Evolutionary conservation across 2,113 vertebrate genomes (phyloP), one percentile per base, ranked within the genome.

Genomic region (Nanorana parkeri): DNA sequence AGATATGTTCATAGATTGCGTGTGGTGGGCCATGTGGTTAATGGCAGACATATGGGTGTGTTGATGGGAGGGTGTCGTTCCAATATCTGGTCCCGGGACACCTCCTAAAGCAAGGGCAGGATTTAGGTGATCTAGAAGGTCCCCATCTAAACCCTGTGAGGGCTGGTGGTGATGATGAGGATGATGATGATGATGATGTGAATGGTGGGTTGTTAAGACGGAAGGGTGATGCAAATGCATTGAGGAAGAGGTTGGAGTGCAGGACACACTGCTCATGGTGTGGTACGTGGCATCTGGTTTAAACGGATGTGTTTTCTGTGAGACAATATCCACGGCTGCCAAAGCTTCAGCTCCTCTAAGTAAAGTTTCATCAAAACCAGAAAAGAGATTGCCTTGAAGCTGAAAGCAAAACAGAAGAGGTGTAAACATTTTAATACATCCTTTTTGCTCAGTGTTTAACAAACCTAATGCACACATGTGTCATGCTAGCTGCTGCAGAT

Each of bases 251-350:
- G 95, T 95, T 29, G 96, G 95, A 60, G 96, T 94, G 90, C 95
- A 96, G 77, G 95, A 94, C 90, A 97, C 96, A 86, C 96, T 93
- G 88, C 94, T 96, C 96, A 97, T 97, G 89, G 96, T 97, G 92
- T 97, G 96, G 90, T 97, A 97, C 52, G 96, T 97, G 79, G 96
- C 96, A 84, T 97, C 96, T 1, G 96, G 96, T 85, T 97, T 97
- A 92, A 95, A 97, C n/a, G 96, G 96, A 74, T 96, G 96, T 13
- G 91, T 95, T 88, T 96, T 96, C 88, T 96, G 96, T 0, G 96
- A 89, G 24, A 96, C 95, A 20, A 97, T 95, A 87, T 97, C 96
- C 93, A 97, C 96, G 0, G 96, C 96, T 23, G 96, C 96, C 90
- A 97, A 90, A 82, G 96, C 96, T 91, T 97, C 96, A 0, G 96